Evolutionary conservation across 2,113 vertebrate species (phyloP).

Genomic region (Odontophorus gujanensis): DNA sequence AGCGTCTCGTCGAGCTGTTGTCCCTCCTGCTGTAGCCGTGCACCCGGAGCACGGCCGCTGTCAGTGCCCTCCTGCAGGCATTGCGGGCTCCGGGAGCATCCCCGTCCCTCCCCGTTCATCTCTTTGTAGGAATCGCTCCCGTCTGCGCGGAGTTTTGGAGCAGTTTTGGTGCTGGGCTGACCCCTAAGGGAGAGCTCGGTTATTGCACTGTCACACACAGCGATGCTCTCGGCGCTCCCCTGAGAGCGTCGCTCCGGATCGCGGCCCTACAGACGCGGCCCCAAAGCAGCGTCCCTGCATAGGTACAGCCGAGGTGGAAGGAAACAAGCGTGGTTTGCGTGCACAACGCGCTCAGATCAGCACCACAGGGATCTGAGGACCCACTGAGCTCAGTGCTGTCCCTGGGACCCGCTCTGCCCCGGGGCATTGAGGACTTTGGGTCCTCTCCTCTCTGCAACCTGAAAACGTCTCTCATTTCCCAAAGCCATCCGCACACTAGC

Average conservation of each 20-base stretch:
- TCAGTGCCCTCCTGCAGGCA: rapidly evolving
- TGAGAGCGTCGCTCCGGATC: neutral
- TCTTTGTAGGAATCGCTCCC: rapidly evolving
- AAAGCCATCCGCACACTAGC: neutral
- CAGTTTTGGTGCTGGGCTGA: conserved; percentile 31
- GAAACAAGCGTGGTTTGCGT: no score
- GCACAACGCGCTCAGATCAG: neutral
- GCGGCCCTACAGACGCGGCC: no score
- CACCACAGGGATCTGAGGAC: neutral
- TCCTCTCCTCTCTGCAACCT: neutral
- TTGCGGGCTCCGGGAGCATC: neutral
- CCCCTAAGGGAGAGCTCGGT: conserved; percentile 54
- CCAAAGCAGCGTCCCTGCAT: neutral
- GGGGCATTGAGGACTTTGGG: neutral
- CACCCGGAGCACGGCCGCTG: neutral
- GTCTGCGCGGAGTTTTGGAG: rapidly evolving
- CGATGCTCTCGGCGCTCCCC: neutral
- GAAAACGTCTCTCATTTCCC: rapidly evolving
- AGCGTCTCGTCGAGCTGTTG: neutral
- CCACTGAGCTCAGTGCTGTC: neutral
- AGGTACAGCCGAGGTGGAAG: neutral
- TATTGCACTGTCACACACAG: neutral
- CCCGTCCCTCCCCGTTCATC: rapidly evolving
- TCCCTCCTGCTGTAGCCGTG: no score
- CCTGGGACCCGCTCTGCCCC: neutral